phyloP scores from a whole-genome alignment of 1,140 invertebrate genomes.

The Tetranychus cinnabarinus region DNA sequence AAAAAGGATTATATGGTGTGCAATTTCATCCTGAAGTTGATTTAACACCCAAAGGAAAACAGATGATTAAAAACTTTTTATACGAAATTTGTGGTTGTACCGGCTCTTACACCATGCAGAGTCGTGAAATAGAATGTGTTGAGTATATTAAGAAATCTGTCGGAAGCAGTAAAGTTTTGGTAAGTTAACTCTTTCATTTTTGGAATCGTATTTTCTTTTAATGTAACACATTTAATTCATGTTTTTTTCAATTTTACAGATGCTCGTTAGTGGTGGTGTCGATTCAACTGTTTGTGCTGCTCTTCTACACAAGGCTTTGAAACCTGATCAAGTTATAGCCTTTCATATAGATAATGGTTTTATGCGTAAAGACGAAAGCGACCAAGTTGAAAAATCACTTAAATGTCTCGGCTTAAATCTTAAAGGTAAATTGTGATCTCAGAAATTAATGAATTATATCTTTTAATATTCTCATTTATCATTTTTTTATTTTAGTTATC shows the following conservation, averaged over 20 bases:
- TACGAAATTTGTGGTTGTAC: conserved; percentile 65
- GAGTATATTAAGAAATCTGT: conserved; percentile 75
- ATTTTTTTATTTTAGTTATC: conserved; percentile 19
- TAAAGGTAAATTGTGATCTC: conserved; percentile 27
- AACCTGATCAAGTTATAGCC: conserved; percentile 72
- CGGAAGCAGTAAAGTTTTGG: conserved; percentile 74
- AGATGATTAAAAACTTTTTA: conserved; percentile 83
- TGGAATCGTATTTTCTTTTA: not conserved
- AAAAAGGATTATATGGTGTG: conserved; percentile 72
- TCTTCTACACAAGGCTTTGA: conserved; percentile 63
- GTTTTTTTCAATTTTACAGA: conserved; percentile 27
- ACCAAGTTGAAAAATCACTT: conserved; percentile 60
- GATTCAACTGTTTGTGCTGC: conserved; percentile 96
- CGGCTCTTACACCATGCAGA: conserved; percentile 65
- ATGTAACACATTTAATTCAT: not conserved
- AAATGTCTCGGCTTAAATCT: conserved; percentile 62
- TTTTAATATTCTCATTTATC: not conserved
- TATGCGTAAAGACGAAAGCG: conserved; percentile 86
- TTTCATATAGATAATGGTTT: conserved; percentile 98
- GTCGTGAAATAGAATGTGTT: conserved; percentile 71
- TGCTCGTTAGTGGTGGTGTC: conserved; percentile 84
- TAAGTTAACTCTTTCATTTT: conserved; percentile 27
- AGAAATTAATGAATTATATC: not conserved
- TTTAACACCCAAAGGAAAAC: conserved; percentile 66
- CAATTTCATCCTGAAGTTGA: conserved; percentile 94